Evolutionary conservation across 2,888 invertebrate genomes (phyloP), one percentile per base, ranked within the genome.

Genomic region (Acronicta aceris): DNA sequence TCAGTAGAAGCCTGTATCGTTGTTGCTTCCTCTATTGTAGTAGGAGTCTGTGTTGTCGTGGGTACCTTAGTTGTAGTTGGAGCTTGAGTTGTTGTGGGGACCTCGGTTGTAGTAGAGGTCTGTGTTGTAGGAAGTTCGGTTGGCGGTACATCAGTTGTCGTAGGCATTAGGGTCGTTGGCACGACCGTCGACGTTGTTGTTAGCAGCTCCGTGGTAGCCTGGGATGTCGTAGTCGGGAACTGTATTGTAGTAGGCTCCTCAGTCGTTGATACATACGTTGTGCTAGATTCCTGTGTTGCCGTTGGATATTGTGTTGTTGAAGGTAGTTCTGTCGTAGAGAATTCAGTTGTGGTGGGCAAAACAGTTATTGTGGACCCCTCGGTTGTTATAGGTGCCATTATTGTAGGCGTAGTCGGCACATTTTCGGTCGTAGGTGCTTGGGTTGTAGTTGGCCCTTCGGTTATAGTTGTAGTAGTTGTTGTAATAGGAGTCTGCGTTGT

Each of bases 291-390:
- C 1, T 42, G 47, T 13, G 51, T 56, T 10, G 17, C 43, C 1
- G 64, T 69, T 13, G 58, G 43, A 1, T 47, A 13, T 9, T 49
- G 27, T 13, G 43, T 55, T 1, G 59, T 67, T 17, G 65, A 49
- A 9, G 54, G 43, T 21, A 13, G 9, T 2, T 41, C 16, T 16
- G 41, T 41, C 15, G 41, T 41, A 16, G 51, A 7, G 0, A 9
- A 46, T 38, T 64, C 54, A 8, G 54, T 30, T 53, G 62, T 61
- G 10, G 21, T 43, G 2, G 36, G 50, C 4, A 33, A 51, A 12
- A 30, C 13, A 7, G 53, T 60, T 16, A 61, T 62, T 9, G 59
- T 30, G n/a, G 41, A 13, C 2, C 12, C 12, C 13, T 42, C 16
- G 3, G 41, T 47, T 9, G 17, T 36, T 5, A 33, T 16, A 10